These are phyloP conservation scores for Pardalotus punctatus DNA, from an alignment of 2,113 vertebrate genomes.

Conservation along the genomic window DNA sequence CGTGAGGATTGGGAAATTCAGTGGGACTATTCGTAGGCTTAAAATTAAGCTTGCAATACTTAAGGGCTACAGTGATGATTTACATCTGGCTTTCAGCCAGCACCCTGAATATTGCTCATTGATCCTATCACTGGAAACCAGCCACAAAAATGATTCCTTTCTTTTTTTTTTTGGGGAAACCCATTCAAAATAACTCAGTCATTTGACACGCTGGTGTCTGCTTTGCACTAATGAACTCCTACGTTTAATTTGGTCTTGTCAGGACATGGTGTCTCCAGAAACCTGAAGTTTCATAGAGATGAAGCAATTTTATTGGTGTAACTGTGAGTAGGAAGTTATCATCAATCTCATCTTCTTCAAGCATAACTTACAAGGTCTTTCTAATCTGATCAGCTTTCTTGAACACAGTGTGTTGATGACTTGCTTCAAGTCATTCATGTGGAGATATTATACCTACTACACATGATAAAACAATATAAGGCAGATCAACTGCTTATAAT, in stretches of 20 bases:
- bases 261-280: conserved; percentile 55
- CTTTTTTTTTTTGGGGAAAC: neutral
- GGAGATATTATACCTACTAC: conserved; percentile 66
- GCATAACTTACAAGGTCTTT: conserved; percentile 67
- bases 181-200: conserved; percentile 15
- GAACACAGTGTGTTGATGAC: conserved; percentile 71
- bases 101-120: conserved; percentile 40
- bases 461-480: conserved; percentile 68
- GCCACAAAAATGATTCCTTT: conserved; percentile 19
- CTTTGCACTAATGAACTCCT: conserved; percentile 55
- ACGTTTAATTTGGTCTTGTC: conserved; percentile 35
- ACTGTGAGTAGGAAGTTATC: conserved; percentile 66
- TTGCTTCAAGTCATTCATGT: conserved; percentile 74
- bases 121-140: neutral
- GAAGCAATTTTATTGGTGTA: conserved; percentile 42
- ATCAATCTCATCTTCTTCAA: conserved; percentile 70
- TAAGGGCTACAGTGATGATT: neutral
- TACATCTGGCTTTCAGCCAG: neutral
- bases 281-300: conserved; percentile 57
- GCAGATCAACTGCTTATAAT: conserved; percentile 75
- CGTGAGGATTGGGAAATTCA: neutral
- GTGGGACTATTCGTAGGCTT: neutral
- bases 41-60: conserved; percentile 40
- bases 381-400: conserved; percentile 77
- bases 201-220: conserved; percentile 31